Evolutionary conservation across 2,797 vertebrate species (phyloP).

Genomic region (Hydrolagus colliei): DNA sequence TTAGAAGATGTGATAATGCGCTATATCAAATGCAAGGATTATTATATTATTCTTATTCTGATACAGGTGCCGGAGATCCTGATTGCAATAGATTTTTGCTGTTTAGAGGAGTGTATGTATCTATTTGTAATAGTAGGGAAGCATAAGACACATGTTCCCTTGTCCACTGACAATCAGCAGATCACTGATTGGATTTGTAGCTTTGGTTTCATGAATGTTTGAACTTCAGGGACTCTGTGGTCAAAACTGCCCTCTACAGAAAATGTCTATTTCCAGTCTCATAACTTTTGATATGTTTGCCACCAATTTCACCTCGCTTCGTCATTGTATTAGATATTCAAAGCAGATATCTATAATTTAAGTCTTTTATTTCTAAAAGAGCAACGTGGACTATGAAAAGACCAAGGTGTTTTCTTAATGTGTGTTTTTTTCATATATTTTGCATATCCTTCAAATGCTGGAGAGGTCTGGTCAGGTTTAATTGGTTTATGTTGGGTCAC

Average conservation of each 20-base stretch:
- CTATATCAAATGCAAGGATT: too few relatives aligned
- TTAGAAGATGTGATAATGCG: too few relatives aligned
- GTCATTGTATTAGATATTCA: background rate
- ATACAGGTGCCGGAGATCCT: background rate
- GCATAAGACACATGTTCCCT: background rate
- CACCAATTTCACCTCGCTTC: background rate
- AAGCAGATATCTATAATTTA: background rate
- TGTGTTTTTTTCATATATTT: too few relatives aligned
- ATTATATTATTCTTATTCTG: too few relatives aligned
- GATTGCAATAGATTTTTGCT: background rate
- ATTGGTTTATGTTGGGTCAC: slow-evolving; percentile 21
- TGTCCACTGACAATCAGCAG: background rate
- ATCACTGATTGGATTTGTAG: background rate
- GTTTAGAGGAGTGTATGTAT: background rate
- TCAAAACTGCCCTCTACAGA: background rate
- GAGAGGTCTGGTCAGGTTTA: slow-evolving; percentile 17
- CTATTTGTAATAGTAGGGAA: background rate
- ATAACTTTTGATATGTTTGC: background rate
- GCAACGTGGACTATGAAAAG: background rate
- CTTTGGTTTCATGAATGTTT: background rate
- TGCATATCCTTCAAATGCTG: background rate
- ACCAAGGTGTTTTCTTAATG: background rate
- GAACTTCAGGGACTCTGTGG: background rate
- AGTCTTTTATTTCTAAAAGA: slow-evolving; percentile 12
- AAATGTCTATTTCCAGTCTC: background rate